Conservation (phyloP, 1,140 invertebrate genomes). For the Drosophila sp. region DNA sequence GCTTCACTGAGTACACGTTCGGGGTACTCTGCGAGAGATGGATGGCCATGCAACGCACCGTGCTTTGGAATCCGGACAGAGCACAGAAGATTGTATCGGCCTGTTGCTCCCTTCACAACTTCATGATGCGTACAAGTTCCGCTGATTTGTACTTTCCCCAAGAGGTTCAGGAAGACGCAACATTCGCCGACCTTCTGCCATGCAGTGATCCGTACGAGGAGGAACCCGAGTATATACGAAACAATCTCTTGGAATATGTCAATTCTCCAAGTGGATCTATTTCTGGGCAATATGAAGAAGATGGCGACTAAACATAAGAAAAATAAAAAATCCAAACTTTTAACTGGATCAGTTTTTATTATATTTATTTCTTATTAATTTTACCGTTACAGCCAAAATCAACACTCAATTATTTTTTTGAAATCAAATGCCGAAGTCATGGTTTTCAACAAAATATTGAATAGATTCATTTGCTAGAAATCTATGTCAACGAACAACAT, state of each 20-base stretch:
- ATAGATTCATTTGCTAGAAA: too few relatives aligned
- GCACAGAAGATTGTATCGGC: background rate
- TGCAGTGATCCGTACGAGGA: background rate
- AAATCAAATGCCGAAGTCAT: too few relatives aligned
- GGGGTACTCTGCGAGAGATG: background rate
- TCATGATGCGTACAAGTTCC: background rate
- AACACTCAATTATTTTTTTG: too few relatives aligned
- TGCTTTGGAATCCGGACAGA: background rate
- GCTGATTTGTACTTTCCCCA: background rate
- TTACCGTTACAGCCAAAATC: too few relatives aligned
- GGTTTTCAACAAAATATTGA: too few relatives aligned
- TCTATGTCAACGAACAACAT: too few relatives aligned
- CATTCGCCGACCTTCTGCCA: background rate
- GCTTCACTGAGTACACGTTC: background rate
- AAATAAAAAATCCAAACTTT: too few relatives aligned
- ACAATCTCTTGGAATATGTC: background rate
- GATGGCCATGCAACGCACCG: background rate
- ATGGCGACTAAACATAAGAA: too few relatives aligned
- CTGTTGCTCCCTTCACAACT: slow-evolving; percentile 5
- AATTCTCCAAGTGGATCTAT: too few relatives aligned
- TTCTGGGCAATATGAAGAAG: too few relatives aligned
- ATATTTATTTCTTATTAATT: too few relatives aligned
- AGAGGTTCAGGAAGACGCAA: background rate
- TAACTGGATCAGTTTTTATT: too few relatives aligned
- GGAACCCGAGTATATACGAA: background rate